These are phyloP conservation scores for Heliconius melpomene DNA, from an alignment of 1,140 invertebrate species.

Conservation along the genomic window DNA sequence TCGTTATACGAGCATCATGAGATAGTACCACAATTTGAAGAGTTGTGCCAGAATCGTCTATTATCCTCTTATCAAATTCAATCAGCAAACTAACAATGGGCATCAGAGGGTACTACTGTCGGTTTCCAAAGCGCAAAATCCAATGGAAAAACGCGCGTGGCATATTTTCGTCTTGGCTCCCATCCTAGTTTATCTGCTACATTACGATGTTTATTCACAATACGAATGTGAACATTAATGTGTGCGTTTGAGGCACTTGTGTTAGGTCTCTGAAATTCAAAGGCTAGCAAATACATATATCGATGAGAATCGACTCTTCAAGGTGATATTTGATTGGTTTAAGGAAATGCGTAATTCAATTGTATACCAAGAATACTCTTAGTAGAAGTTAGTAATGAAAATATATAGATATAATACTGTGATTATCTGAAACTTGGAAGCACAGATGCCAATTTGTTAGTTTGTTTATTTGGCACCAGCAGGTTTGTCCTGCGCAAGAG, in stretches of 20 bases:
- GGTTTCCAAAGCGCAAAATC: conserved; percentile 76
- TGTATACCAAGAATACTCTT: conserved; percentile 14
- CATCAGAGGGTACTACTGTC: conserved; percentile 62
- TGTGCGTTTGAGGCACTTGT: conserved; percentile 74
- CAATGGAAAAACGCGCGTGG: conserved; percentile 80
- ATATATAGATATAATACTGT: not conserved
- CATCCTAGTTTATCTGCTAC: conserved; percentile 81
- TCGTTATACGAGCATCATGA: conserved; percentile 10
- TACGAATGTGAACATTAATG: conserved; percentile 78
- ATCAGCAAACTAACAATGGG: conserved; percentile 63
- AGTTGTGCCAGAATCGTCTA: conserved; percentile 13
- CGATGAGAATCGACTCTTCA: conserved; percentile 41
- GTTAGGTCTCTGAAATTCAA: conserved; percentile 55
- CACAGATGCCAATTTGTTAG: conserved; percentile 44
- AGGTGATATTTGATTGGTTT: conserved; percentile 32
- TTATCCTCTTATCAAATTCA: conserved; percentile 54
- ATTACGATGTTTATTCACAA: conserved; percentile 81
- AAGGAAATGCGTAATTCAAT: conserved; percentile 33
- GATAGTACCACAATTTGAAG: not conserved
- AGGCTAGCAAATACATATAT: conserved; percentile 43
- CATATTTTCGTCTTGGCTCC: conserved; percentile 81
- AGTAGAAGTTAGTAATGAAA: conserved; percentile 6
- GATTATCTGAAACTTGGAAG: conserved; percentile 31
- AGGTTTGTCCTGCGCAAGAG: conserved; percentile 25
- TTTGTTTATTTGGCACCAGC: conserved; percentile 45